Evolutionary conservation across 1,140 invertebrate genomes (phyloP), one percentile per base, ranked within the genome.

Genomic region (Drosophila lacertosa): DNA sequence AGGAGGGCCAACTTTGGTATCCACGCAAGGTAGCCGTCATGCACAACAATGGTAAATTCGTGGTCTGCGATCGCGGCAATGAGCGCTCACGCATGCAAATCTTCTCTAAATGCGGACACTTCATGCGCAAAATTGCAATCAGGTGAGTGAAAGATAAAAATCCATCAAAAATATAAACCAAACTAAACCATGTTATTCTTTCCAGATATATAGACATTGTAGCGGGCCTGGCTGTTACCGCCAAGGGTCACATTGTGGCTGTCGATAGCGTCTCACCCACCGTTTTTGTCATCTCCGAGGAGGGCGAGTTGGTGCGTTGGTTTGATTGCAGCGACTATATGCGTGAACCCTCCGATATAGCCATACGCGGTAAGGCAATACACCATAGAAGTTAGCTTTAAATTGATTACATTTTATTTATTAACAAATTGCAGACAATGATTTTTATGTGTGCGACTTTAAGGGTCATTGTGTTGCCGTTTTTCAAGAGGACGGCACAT

Each of bases 381-480:
- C 13, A 15, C 18, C 29, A n/a, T n/a, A 4, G 3, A 42, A 18
- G n/a, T 18, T 4, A 11, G 3, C 3, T 40, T 15, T 45, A 37
- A 37, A 11, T n/a, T n/a, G n/a, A n/a, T n/a, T 33, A n/a, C 16
- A 15, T 40, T 51, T 10, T 22, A 4, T 13, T 13, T 3, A 11
- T 35, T 37, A 32, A 4, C 9, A 40, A 73, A 45, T 93, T 93
- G 48, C 86, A 97, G 96, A 96, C 65, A 97, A 97, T 86, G 97
- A 98, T 91, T 99, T 97, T 92, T 99, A 97, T 92, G 97, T 99
- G 20, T 99, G 98, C 91, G 98, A 99, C 92, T 99, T 99, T 91
- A 99, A 99, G 92, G 98, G 97, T 55, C 98, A 99, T 92, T 98
- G 97, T 91, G 97, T 99, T 13, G 97, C 98, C 32, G 98, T 99